Conservation (phyloP, 2,113 vertebrate species). For the Trogon melanurus region DNA sequence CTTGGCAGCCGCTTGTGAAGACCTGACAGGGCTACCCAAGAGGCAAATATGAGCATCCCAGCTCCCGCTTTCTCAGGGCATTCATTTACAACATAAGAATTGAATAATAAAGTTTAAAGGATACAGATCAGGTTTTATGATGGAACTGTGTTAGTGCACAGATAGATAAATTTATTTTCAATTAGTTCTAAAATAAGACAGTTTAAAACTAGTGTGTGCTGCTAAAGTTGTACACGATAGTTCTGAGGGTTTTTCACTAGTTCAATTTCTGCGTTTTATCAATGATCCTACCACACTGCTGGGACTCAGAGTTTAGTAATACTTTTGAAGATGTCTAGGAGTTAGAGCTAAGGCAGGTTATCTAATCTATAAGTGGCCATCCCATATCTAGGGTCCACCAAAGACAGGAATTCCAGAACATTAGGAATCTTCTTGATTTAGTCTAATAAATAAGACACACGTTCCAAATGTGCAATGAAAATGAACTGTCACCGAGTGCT, state of each 20-base stretch:
- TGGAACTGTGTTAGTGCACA: not conserved
- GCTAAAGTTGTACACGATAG: not conserved
- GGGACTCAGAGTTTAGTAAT: not conserved
- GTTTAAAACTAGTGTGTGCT: not conserved
- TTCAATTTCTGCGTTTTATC: not conserved
- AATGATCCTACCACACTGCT: not conserved
- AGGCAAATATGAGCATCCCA: not conserved
- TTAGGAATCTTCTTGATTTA: not conserved
- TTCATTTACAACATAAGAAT: not conserved
- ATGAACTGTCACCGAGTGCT: fast-evolving
- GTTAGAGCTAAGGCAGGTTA: not conserved
- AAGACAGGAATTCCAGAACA: not conserved
- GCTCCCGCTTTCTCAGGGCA: not conserved
- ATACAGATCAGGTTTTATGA: not conserved
- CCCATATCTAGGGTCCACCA: not conserved
- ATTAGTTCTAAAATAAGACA: not conserved
- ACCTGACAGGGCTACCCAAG: not conserved
- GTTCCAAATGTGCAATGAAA: not conserved
- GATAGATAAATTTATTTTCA: not conserved
- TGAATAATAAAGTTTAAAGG: not conserved
- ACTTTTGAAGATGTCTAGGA: not conserved
- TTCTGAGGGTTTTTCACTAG: not conserved
- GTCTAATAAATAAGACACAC: not conserved
- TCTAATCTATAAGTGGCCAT: not conserved
- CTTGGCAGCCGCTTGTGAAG: not conserved